These are phyloP conservation scores for Istiophorus platypterus DNA, from an alignment of 2,113 vertebrate species.

Conservation along the genomic window DNA sequence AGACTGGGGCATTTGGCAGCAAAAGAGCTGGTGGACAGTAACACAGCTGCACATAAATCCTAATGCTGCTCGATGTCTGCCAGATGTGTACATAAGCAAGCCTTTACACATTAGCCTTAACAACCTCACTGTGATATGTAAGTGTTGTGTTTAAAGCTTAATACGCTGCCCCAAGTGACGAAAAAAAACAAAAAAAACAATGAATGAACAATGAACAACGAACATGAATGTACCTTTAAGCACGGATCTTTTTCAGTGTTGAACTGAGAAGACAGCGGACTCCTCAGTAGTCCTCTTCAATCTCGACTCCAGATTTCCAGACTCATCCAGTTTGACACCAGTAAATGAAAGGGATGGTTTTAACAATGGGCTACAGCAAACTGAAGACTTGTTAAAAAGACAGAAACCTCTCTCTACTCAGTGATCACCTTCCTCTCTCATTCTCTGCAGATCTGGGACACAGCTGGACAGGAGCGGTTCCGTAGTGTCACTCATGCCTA, in stretches of 20 bases:
- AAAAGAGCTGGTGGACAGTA: neutral
- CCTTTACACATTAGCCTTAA: neutral
- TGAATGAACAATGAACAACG: too few relatives aligned
- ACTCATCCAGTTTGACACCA: neutral
- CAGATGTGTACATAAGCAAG: neutral
- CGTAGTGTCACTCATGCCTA: constrained; percentile 93
- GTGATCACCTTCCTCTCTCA: constrained; percentile 33
- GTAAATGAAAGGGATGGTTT: constrained; percentile 23
- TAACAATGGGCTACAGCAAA: constrained; percentile 23
- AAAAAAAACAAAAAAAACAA: neutral
- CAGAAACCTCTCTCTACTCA: neutral
- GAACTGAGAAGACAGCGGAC: neutral
- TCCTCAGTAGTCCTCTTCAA: neutral
- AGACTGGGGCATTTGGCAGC: neutral
- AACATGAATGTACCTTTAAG: neutral
- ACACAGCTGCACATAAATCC: neutral
- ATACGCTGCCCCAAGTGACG: neutral
- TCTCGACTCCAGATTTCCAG: constrained; percentile 34
- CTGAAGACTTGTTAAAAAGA: constrained; percentile 43
- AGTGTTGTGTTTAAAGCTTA: neutral
- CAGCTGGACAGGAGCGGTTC: constrained; percentile 92
- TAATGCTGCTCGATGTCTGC: neutral
- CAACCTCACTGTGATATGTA: neutral
- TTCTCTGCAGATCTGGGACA: constrained; percentile 85
- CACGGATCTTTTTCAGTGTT: neutral